These are phyloP conservation scores for Danio albolineatus DNA, from an alignment of 2,797 vertebrate species.

Conservation along the genomic window DNA sequence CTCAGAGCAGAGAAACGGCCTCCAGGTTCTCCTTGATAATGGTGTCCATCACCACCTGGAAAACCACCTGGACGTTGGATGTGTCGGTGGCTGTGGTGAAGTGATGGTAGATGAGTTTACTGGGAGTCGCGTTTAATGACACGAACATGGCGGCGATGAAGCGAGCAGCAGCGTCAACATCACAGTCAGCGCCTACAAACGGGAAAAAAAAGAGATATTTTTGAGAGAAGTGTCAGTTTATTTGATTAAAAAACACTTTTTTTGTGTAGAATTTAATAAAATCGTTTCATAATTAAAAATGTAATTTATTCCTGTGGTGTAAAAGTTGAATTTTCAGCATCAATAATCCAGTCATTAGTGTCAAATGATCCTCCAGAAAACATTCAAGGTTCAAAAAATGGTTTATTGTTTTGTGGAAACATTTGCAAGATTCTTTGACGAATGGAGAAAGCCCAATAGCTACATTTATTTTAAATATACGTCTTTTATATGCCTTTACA, in stretches of 20 bases:
- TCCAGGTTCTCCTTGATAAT: slow-evolving; percentile 84
- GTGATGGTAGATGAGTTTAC: slow-evolving; percentile 82
- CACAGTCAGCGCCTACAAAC: slow-evolving; percentile 77
- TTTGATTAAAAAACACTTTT: too few relatives aligned
- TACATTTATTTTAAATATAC: not conserved
- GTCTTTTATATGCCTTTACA: not conserved
- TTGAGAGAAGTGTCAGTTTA: not conserved
- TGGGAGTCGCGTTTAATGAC: slow-evolving; percentile 71
- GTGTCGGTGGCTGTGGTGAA: slow-evolving; percentile 85
- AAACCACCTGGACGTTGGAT: slow-evolving; percentile 82
- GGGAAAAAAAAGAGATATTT: not conserved
- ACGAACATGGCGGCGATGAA: slow-evolving; percentile 78
- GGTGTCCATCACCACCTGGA: slow-evolving; percentile 85
- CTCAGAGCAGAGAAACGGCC: slow-evolving; percentile 79
- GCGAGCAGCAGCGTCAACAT: slow-evolving; percentile 79
- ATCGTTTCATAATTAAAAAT: too few relatives aligned
- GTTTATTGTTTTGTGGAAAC: not conserved
- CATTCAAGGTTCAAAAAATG: not conserved
- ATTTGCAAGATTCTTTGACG: not conserved
- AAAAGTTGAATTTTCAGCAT: too few relatives aligned
- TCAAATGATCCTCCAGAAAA: not conserved
- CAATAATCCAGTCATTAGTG: too few relatives aligned
- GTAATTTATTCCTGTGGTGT: too few relatives aligned
- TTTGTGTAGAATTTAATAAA: too few relatives aligned
- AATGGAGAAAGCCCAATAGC: not conserved